phyloP scores from a whole-genome alignment of 2,113 vertebrate genomes.

The Sylvia atricapilla region DNA sequence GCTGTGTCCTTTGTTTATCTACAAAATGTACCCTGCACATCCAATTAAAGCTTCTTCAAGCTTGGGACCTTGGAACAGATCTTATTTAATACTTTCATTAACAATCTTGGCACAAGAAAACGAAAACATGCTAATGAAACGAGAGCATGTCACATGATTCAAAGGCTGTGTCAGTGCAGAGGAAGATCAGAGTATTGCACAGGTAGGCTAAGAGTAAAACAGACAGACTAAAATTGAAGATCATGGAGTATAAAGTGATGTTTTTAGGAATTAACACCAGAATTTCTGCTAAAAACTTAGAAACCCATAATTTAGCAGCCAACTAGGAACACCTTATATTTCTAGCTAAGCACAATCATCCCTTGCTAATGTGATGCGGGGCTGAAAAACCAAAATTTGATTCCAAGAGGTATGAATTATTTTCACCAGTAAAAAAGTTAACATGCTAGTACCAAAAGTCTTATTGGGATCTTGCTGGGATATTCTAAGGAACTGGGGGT shows the following conservation, averaged over 20 bases:
- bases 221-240: not conserved
- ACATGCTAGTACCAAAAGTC: not conserved
- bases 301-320: not conserved
- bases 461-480: not conserved
- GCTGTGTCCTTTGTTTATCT: conserved; percentile 10
- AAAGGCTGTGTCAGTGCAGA: not conserved
- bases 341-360: not conserved
- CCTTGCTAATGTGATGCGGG: not conserved
- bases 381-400: not conserved
- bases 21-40: conserved; percentile 18
- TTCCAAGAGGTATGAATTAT: not conserved
- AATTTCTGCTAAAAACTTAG: not conserved
- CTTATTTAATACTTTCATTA: conserved; percentile 48
- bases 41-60: conserved; percentile 23
- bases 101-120: conserved; percentile 9
- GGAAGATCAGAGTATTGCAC: not conserved
- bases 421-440: not conserved
- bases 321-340: not conserved
- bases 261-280: not conserved
- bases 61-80: conserved; percentile 20
- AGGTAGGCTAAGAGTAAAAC: not conserved
- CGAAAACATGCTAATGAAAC: conserved; percentile 35
- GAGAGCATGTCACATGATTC: not conserved
- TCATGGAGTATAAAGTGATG: not conserved
- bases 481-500: not conserved